Percentiles rank a stretch among this genome's conserved stretches.
These are phyloP conservation scores for Drosophila prostipennis DNA, from an alignment of 2,888 invertebrate genomes.

Conservation along the genomic window DNA sequence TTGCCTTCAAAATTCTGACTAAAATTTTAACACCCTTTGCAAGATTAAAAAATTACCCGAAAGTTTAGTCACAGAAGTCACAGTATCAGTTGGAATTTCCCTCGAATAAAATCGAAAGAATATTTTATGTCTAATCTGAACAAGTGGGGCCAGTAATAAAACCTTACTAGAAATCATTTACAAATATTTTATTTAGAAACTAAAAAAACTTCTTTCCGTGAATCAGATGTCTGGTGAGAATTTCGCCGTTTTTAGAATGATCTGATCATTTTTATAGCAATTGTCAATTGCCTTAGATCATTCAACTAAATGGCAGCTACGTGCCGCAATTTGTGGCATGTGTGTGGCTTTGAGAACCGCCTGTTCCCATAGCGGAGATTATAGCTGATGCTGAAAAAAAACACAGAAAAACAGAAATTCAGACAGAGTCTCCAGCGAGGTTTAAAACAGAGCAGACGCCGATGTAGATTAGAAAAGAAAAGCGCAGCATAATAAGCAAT, in stretches of 20 bases:
- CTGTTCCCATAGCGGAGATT: conserved; percentile 50
- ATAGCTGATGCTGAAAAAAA: conserved; percentile 6
- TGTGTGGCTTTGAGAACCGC: conserved; percentile 19
- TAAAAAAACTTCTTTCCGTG: too few species aligned
- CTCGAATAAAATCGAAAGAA: too few species aligned
- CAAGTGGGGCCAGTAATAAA: too few species aligned
- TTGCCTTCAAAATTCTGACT: too few species aligned
- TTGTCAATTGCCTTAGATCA: conserved; percentile 67
- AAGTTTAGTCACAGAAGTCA: too few species aligned
- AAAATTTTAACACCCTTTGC: too few species aligned
- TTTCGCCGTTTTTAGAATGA: not conserved
- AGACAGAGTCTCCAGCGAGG: not conserved
- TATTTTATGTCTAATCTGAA: too few species aligned
- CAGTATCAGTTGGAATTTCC: too few species aligned
- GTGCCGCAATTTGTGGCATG: conserved; percentile 62
- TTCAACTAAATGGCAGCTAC: conserved; percentile 65
- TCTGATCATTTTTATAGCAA: conserved; percentile 23
- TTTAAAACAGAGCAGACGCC: conserved; percentile 14
- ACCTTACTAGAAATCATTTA: too few species aligned
- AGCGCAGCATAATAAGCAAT: conserved; percentile 52
- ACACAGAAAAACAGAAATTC: not conserved
- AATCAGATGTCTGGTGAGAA: too few species aligned
- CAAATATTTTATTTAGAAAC: too few species aligned
- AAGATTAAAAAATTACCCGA: too few species aligned
- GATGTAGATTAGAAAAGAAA: conserved; percentile 55